Conservation (phyloP, 2,888 invertebrate species). For the Automeris io region DNA sequence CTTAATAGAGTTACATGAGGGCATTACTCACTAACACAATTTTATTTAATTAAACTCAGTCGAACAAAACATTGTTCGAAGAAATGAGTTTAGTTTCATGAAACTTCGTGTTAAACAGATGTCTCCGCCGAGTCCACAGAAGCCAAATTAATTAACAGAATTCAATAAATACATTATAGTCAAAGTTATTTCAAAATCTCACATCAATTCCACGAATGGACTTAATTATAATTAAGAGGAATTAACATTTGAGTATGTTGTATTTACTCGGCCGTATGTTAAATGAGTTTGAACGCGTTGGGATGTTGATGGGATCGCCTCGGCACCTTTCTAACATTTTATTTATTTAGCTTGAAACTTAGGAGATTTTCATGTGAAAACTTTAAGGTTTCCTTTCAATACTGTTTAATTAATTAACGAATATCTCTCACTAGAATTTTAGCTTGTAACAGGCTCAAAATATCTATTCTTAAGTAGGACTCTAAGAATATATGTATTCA, state of each 20-base stretch:
- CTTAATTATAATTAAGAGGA: slow-evolving; percentile 33
- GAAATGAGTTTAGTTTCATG: no score
- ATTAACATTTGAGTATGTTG: slow-evolving; percentile 40
- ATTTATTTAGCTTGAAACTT: slow-evolving; percentile 44
- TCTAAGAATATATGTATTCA: no score
- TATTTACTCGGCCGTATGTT: slow-evolving; percentile 49
- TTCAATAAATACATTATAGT: slow-evolving; percentile 27
- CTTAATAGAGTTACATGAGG: no score
- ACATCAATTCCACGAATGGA: slow-evolving; percentile 27
- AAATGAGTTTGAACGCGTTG: slow-evolving; percentile 37
- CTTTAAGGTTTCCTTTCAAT: slow-evolving; percentile 66
- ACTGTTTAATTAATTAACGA: slow-evolving; percentile 65
- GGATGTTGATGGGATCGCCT: slow-evolving; percentile 6
- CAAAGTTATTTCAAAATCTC: slow-evolving; percentile 16
- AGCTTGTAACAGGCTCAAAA: slow-evolving; percentile 20
- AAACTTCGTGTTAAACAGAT: no score
- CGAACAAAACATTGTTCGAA: no score
- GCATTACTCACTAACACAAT: no score
- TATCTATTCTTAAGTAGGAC: no score
- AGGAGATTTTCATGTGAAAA: slow-evolving; percentile 53
- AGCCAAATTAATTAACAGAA: slow-evolving; percentile 31
- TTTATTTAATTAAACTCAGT: no score
- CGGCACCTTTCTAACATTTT: slow-evolving; percentile 33
- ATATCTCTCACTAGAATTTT: slow-evolving; percentile 54
- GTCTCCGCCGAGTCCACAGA: slow-evolving; percentile 10